These are phyloP conservation scores for Poecilia gillii DNA, from an alignment of 2,797 vertebrate species.

Conservation along the genomic window DNA sequence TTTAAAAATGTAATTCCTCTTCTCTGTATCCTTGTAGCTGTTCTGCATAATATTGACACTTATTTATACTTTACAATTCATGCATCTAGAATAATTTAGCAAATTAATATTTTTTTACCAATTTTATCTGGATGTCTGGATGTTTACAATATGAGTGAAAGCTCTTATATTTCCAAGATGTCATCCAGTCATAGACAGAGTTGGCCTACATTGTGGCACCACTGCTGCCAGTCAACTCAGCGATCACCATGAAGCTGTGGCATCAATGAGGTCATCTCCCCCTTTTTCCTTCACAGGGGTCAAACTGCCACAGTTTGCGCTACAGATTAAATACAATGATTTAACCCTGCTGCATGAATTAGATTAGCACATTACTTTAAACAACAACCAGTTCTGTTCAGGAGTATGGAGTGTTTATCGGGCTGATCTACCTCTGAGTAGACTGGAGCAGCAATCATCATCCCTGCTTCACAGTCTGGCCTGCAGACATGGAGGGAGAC, in stretches of 20 bases:
- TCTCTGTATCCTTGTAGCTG: background rate
- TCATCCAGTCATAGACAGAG: slow-evolving; percentile 37
- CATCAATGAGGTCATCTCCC: slow-evolving; percentile 70
- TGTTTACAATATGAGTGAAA: background rate
- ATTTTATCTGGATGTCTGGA: background rate
- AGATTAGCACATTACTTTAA: slow-evolving; percentile 15
- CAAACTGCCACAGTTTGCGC: slow-evolving; percentile 8
- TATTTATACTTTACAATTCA: background rate
- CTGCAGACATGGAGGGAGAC: slow-evolving; percentile 48
- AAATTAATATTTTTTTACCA: background rate
- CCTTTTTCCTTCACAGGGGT: slow-evolving; percentile 22
- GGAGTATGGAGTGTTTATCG: slow-evolving; percentile 21
- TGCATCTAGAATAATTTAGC: background rate
- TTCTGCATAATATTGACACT: background rate
- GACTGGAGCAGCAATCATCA: slow-evolving; percentile 32
- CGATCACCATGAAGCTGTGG: slow-evolving; percentile 62
- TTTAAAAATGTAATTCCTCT: background rate
- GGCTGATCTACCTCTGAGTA: slow-evolving; percentile 14
- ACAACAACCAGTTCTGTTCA: slow-evolving; percentile 1
- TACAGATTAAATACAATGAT: background rate
- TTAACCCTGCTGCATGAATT: slow-evolving; percentile 1
- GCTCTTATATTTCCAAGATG: slow-evolving; percentile 19
- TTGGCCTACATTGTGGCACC: slow-evolving; percentile 56
- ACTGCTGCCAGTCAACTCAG: slow-evolving; percentile 59
- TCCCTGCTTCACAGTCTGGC: slow-evolving; percentile 42